A percentile compares a stretch with the other conserved stretches of the same genome.
phyloP scores from a whole-genome alignment of 1,140 invertebrate genomes.

The Papilio xuthus region DNA sequence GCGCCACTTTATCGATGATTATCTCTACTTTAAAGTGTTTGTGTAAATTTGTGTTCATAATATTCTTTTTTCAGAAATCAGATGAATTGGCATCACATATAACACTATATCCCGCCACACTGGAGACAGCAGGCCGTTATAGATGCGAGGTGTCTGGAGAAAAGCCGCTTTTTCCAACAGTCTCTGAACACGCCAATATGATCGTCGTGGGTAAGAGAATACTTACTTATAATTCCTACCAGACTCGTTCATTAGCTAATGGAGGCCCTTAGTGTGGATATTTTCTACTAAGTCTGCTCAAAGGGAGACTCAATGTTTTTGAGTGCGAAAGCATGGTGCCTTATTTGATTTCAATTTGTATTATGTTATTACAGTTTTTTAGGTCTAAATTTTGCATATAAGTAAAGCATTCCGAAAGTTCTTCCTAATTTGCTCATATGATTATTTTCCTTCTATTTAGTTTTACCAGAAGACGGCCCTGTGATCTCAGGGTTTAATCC shows the following conservation, averaged over 20 bases:
- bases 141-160: slow-evolving; percentile 95
- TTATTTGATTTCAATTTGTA: no score
- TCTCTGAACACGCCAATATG: slow-evolving; percentile 92
- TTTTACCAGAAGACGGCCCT: slow-evolving; percentile 90
- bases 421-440: not conserved
- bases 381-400: no score
- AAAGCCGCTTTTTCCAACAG: slow-evolving; percentile 91
- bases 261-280: no score
- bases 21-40: no score
- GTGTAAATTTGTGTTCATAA: no score
- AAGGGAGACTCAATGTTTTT: no score
- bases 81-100: slow-evolving; percentile 88
- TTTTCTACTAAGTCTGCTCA: no score
- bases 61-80: slow-evolving; percentile 83
- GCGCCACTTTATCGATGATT: no score
- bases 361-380: no score
- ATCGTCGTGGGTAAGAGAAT: slow-evolving; percentile 85
- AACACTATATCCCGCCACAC: slow-evolving; percentile 86
- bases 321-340: no score
- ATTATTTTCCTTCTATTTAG: slow-evolving; percentile 76
- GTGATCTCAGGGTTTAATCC: slow-evolving; percentile 89
- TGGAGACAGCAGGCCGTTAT: slow-evolving; percentile 90
- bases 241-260: no score
- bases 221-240: not conserved
- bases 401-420: no score